These are phyloP conservation scores for Drosophila meridiana DNA, from an alignment of 2,888 invertebrate genomes.

Conservation along the genomic window DNA sequence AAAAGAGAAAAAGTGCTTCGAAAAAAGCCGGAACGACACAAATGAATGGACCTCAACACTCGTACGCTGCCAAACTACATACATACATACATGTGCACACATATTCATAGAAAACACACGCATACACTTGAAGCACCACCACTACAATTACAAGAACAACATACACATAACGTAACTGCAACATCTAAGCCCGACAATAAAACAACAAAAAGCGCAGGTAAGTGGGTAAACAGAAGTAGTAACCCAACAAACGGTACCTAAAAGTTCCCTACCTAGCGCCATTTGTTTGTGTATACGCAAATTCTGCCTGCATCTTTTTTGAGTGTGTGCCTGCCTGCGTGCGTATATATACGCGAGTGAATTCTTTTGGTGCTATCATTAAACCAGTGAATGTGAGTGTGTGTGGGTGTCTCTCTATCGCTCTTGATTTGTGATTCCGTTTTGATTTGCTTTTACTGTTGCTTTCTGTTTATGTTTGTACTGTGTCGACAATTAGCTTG, in stretches of 20 bases:
- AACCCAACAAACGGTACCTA: slow-evolving; percentile 35
- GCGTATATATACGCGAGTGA: slow-evolving; percentile 11
- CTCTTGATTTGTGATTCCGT: slow-evolving; percentile 40
- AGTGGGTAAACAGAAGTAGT: slow-evolving; percentile 32
- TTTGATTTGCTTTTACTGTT: slow-evolving; percentile 41
- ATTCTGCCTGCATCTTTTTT: neutral
- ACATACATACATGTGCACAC: slow-evolving; percentile 33
- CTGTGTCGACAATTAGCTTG: slow-evolving; percentile 56
- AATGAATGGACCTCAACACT: slow-evolving; percentile 65
- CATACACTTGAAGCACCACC: slow-evolving; percentile 43
- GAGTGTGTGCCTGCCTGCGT: slow-evolving; percentile 18
- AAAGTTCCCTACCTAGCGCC: slow-evolving; percentile 35
- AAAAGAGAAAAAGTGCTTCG: slow-evolving; percentile 31
- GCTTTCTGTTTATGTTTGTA: slow-evolving; percentile 67
- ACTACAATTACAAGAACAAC: slow-evolving; percentile 18
- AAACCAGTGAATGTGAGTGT: slow-evolving; percentile 15
- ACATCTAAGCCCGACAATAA: slow-evolving; percentile 35
- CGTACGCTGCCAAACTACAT: slow-evolving; percentile 63
- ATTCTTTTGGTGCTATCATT: slow-evolving; percentile 17
- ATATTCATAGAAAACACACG: slow-evolving; percentile 45
- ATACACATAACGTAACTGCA: slow-evolving; percentile 46
- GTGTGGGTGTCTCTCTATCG: slow-evolving; percentile 38
- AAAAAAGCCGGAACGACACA: slow-evolving; percentile 51
- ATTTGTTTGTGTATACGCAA: slow-evolving; percentile 44
- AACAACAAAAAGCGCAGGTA: slow-evolving; percentile 66